Evolutionary conservation across 1,140 invertebrate species (phyloP), one percentile per base, ranked within the genome.

Genomic region (Drosophila subpulchrella): DNA sequence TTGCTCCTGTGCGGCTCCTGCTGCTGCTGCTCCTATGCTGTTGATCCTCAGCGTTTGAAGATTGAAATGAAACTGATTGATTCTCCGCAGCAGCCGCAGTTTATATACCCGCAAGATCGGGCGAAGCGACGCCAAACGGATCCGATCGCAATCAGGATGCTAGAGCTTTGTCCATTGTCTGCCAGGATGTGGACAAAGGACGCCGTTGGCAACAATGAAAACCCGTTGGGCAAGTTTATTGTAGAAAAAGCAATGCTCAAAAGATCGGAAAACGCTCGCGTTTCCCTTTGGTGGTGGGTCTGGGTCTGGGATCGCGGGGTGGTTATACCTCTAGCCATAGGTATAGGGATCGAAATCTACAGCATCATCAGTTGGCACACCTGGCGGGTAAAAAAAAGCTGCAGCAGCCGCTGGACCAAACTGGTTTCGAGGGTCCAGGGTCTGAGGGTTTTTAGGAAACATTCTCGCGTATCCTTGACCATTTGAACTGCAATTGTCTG

Each of bases 21-120:
- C 68, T 75, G 44, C 78, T 80, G 56, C 65, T 82, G 58, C 53
- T 78, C 10, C 61, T 78, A 66, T 81, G 75, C 63, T 81, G 82
- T 42, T 84, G 90, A 91, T 90, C 86, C 78, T 90, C 61, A 86
- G 67, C 59, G 77, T 72, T 76, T 88, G 83, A 81, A 78, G 75
- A 85, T 91, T 91, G 90, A 91, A 91, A 91, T 91, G 90, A 91
- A 91, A 91, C 90, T 91, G 90, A 91, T 91, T 91, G 86, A 89
- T 82, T 91, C 88, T 91, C 72, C 90, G 90, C 86, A 91, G 81
- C 75, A 86, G 76, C 58, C 72, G 56, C 47, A 58, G 70, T 34
- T 91, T 91, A 80, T 91, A 91, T 91, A 91, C 82, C 54, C 46
- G 30, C 11, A 51, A 58, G 50, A 53, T 61, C 38, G 17, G 32